phyloP scores from a whole-genome alignment of 2,113 vertebrate species.

The Melanerpes formicivorus region DNA sequence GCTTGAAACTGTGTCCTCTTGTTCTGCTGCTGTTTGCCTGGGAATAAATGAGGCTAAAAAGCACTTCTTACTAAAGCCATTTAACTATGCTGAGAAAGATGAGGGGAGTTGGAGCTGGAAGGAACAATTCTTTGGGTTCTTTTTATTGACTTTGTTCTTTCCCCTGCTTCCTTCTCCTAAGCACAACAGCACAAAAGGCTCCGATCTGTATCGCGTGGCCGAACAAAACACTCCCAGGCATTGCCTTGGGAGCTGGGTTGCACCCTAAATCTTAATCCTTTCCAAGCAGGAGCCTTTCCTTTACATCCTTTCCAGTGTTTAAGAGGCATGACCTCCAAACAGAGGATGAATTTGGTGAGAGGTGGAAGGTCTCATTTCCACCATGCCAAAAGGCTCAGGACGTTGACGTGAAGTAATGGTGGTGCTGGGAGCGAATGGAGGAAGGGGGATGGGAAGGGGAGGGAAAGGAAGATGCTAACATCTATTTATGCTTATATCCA shows the following conservation, averaged over 20 bases:
- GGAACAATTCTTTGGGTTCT: constrained; percentile 5
- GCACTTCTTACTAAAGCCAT: background rate
- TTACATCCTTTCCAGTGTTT: background rate
- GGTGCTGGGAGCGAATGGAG: background rate
- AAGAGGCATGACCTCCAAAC: constrained; percentile 3
- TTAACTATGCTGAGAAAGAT: constrained; percentile 46
- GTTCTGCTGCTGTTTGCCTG: too few species aligned
- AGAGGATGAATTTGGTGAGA: background rate
- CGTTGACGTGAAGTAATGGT: background rate
- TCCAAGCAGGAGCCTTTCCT: background rate
- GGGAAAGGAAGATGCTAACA: background rate
- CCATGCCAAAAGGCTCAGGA: background rate
- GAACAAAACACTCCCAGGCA: background rate
- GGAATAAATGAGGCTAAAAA: constrained; percentile 41
- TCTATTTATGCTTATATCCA: background rate
- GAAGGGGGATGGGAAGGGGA: rapidly evolving
- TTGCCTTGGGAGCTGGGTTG: background rate
- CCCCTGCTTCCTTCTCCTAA: constrained; percentile 17
- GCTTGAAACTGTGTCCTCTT: too few species aligned
- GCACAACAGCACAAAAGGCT: background rate
- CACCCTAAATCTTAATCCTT: constrained; percentile 4
- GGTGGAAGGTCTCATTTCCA: background rate
- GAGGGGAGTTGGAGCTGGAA: constrained; percentile 2
- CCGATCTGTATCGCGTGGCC: background rate
- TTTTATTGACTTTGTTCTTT: too few species aligned